A percentile compares a stretch with the other conserved stretches of the same genome.
Evolutionary conservation across 2,113 vertebrate genomes (phyloP).

Genomic region (Chauna torquata): DNA sequence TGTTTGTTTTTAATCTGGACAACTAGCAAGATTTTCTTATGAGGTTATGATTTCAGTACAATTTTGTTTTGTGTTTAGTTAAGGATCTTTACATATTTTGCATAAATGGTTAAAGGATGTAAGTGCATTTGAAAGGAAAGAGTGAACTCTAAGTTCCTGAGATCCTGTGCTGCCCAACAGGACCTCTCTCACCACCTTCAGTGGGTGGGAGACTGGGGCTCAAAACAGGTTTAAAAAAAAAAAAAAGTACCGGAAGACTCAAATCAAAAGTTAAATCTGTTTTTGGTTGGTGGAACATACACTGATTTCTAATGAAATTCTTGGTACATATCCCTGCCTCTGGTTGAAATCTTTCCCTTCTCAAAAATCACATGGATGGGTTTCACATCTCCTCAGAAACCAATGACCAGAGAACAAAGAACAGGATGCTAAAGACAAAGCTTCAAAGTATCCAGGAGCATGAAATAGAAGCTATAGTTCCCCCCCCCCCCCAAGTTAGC

Average conservation of each 20-base stretch:
- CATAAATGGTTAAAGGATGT: fast-evolving
- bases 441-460: neutral
- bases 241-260: neutral
- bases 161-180: neutral
- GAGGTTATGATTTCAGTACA: neutral
- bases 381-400: neutral
- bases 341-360: fast-evolving
- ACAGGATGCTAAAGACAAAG: neutral
- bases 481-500: neutral
- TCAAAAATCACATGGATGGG: too few relatives aligned
- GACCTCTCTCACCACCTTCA: neutral
- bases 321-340: fast-evolving
- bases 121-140: neutral
- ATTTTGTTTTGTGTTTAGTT: neutral
- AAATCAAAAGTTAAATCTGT: neutral
- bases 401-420: neutral
- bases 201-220: fast-evolving
- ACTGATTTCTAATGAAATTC: fast-evolving
- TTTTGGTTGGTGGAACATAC: neutral
- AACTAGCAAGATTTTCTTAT: neutral
- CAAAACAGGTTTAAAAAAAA: fast-evolving
- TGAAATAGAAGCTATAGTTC: neutral
- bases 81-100: neutral
- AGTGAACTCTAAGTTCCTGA: fast-evolving
- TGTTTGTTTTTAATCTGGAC: too few relatives aligned